Conservation (phyloP, 2,888 invertebrate genomes). For the Cosmia pyralina region DNA sequence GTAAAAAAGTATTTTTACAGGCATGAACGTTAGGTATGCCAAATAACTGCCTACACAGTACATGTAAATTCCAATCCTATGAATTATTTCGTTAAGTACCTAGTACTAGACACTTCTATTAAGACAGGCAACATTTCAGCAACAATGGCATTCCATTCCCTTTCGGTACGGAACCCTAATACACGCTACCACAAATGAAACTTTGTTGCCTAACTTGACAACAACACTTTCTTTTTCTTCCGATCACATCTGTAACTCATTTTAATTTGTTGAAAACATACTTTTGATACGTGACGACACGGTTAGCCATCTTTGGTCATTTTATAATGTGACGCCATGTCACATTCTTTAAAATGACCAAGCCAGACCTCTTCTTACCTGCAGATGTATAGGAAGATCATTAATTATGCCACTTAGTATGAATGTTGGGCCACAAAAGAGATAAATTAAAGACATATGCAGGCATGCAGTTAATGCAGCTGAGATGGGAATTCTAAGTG, state of each 20-base stretch:
- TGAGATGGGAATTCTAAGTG: not conserved
- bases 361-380: too few relatives aligned
- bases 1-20: too few relatives aligned
- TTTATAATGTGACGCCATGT: too few relatives aligned
- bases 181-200: constrained; percentile 21
- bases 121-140: constrained; percentile 27
- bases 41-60: constrained; percentile 40
- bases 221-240: constrained; percentile 34
- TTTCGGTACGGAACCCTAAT: constrained; percentile 24
- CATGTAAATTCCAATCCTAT: constrained; percentile 23
- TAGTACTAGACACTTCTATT: constrained; percentile 5
- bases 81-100: constrained; percentile 34
- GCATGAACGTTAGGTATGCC: constrained; percentile 10
- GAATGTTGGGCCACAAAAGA: not conserved
- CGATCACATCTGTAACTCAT: constrained; percentile 47
- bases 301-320: not conserved
- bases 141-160: constrained; percentile 49
- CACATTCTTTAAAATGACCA: too few relatives aligned
- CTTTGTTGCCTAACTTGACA: constrained; percentile 24
- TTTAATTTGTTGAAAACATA: constrained; percentile 35
- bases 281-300: not conserved
- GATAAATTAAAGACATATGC: not conserved
- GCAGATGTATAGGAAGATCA: too few relatives aligned
- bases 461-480: not conserved
- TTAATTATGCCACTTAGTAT: too few relatives aligned